phyloP scores from a whole-genome alignment of 2,797 vertebrate species.

The Phaenicophaeus curvirostris region DNA sequence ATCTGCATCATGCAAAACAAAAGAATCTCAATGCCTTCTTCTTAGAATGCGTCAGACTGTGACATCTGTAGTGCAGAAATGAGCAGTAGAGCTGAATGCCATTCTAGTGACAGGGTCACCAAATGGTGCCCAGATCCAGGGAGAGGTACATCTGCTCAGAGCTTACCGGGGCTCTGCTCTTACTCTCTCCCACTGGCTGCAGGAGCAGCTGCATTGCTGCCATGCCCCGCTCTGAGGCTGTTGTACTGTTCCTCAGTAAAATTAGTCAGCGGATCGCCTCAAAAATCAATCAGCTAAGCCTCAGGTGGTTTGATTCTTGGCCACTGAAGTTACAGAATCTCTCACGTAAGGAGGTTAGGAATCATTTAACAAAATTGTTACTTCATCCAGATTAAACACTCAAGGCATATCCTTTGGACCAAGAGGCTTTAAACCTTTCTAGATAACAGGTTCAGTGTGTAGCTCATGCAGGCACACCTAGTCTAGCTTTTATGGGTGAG shows the following conservation, averaged over 20 bases:
- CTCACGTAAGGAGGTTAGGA: not conserved
- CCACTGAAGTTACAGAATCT: not conserved
- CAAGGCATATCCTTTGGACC: not conserved
- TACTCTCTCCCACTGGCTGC: not conserved
- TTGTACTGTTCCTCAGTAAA: not conserved
- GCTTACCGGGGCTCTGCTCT: not conserved
- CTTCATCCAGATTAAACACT: not conserved
- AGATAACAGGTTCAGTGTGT: not conserved
- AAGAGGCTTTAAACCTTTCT: not conserved
- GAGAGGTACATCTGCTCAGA: not conserved
- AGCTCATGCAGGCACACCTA: not conserved
- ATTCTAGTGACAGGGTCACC: not conserved
- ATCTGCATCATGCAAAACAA: not conserved
- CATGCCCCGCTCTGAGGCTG: not conserved
- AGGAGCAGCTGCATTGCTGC: not conserved
- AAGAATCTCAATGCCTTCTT: not conserved
- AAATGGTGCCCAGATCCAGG: not conserved
- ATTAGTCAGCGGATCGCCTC: not conserved
- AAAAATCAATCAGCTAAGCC: not conserved
- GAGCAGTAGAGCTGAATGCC: not conserved
- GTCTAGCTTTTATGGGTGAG: not conserved
- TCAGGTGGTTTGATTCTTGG: not conserved
- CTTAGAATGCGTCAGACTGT: not conserved
- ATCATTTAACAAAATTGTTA: not conserved
- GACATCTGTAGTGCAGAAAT: not conserved